phyloP scores from a whole-genome alignment of 2,113 vertebrate genomes.

The Chrysochloris asiatica region DNA sequence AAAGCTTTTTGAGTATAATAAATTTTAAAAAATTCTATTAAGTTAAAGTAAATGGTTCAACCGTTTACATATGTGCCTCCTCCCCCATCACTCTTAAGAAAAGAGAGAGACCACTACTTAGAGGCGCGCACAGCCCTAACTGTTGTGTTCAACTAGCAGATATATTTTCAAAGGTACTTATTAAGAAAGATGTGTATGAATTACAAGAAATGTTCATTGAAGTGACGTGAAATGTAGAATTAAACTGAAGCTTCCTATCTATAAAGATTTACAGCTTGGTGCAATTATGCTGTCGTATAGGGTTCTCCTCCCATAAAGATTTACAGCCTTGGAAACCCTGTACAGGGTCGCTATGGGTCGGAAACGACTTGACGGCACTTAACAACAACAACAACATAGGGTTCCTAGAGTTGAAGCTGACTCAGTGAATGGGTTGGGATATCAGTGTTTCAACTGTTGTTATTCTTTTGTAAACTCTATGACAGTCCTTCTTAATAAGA shows the following conservation, averaged over 20 bases:
- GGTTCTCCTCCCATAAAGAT: too few relatives aligned
- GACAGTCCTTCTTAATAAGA: slow-evolving; percentile 32
- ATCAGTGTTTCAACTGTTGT: not conserved
- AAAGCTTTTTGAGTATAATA: slow-evolving; percentile 89
- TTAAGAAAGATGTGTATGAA: slow-evolving; percentile 55
- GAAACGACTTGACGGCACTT: too few relatives aligned
- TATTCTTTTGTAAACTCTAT: not conserved
- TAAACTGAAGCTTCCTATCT: not conserved
- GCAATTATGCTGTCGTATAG: too few relatives aligned
- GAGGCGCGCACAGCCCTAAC: slow-evolving; percentile 68
- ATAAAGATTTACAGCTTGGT: too few relatives aligned
- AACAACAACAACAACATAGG: too few relatives aligned
- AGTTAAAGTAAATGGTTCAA: slow-evolving; percentile 86
- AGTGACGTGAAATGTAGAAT: slow-evolving; percentile 29
- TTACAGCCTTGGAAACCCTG: too few relatives aligned
- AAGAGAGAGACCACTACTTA: slow-evolving; percentile 75
- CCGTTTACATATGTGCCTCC: slow-evolving; percentile 85
- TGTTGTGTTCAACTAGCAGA: slow-evolving; percentile 26
- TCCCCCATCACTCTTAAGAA: slow-evolving; percentile 59
- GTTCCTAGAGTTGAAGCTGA: too few relatives aligned
- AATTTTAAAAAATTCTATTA: slow-evolving; percentile 86
- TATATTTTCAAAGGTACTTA: slow-evolving; percentile 57
- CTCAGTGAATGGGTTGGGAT: too few relatives aligned
- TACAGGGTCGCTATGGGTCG: too few relatives aligned
- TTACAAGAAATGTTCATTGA: slow-evolving; percentile 25